Base-by-base conservation (phyloP, 53 echinoderm and acorn worm genomes). In the Astropecten irregularis region DNA sequence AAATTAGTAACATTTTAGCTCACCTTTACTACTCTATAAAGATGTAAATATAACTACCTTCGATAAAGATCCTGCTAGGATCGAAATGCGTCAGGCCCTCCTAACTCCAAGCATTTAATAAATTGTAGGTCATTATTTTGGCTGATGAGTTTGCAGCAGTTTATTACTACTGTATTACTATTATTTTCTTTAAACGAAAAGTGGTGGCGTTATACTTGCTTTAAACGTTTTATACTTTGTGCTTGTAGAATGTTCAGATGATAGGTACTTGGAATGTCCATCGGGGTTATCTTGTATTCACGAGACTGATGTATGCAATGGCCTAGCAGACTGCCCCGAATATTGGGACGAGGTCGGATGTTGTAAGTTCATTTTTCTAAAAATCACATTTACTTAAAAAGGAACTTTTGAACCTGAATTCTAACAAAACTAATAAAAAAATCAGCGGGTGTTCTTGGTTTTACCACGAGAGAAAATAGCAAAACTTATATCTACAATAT, bases 311-410 rank as follows among this genome's bases (percentile, higher is more conserved):
- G 66, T 51, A 2, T 82, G 82, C 26, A 52, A 82, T 38, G 52
- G 82, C 28, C 21, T 82, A 16, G 42, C 65, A 58, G 66, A 82
- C 42, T 82, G 82, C 37, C 55, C 66, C n/a, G 60, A 82, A 23
- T 25, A 66, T 36, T 82, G 66, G 9, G 82, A 82, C 29, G 82
- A 82, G 28, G 52, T 66, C 1, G 82, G 82, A 3, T 82, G 82
- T 29, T 32, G 82, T 82, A 18, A 82, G 82, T 50, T n/a, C 19
- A 27, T 9, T 65, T 30, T 31, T 65, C 5, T 65, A 26, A 26
- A 2, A 36, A 14, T 13, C 23, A 65, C n/a, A 18, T 18, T 33
- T n/a, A 8, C 14, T 65, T 32, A 2, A 2, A 8, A 1, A 22
- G n/a, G 15, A 9, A 27, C 30, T 18, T 2, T 65, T 65, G n/a